A percentile compares a stretch with the other conserved stretches of the same genome.
phyloP scores from a whole-genome alignment of 2,113 vertebrate species.

The Lophotis ruficrista region DNA sequence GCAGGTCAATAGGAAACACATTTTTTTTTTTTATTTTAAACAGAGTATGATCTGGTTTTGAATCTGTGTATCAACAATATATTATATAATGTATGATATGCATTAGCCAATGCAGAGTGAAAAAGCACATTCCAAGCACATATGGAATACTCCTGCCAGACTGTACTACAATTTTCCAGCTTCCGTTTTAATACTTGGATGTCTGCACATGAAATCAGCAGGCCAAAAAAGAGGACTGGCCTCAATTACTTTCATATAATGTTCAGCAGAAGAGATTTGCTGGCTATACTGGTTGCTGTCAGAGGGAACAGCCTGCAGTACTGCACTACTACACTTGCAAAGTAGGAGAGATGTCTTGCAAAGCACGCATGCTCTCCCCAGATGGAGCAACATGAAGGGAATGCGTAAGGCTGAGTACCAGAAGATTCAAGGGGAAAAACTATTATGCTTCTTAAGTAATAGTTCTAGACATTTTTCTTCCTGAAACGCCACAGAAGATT shows the following conservation, averaged over 20 bases:
- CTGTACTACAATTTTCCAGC: neutral
- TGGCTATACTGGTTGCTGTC: neutral
- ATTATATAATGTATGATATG: neutral
- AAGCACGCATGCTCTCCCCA: neutral
- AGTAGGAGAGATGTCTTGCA: neutral
- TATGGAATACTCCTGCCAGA: neutral
- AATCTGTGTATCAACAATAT: neutral
- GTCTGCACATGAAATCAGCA: neutral
- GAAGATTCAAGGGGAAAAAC: neutral
- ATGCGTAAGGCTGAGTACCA: rapidly evolving
- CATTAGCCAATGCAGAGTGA: neutral
- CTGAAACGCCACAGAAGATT: neutral
- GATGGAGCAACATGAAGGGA: neutral
- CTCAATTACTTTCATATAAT: neutral
- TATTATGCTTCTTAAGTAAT: neutral
- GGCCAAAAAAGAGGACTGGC: neutral
- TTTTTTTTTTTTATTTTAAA: neutral
- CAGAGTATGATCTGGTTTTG: neutral
- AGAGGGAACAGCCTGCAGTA: neutral
- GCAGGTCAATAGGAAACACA: rapidly evolving
- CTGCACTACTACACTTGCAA: neutral
- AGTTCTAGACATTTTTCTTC: neutral
- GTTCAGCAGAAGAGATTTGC: neutral
- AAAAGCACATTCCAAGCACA: neutral
- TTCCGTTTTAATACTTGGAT: neutral